Evolutionary conservation across 2,888 invertebrate species (phyloP).

Genomic region (Morinoia aosen): DNA sequence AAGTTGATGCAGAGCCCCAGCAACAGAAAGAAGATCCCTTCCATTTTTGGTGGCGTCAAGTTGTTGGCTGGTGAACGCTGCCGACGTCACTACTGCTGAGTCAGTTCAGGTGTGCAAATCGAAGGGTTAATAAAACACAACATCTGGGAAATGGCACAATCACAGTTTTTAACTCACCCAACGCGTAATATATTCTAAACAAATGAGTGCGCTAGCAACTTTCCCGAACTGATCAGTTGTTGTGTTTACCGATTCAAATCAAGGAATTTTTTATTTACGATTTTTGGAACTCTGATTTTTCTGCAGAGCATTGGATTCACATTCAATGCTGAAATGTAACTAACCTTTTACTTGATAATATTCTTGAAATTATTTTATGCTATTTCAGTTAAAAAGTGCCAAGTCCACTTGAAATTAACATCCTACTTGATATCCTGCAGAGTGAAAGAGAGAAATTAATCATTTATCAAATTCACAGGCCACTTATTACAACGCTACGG

Average conservation of each 20-base stretch:
- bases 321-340: background rate
- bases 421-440: background rate
- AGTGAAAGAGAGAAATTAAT: background rate
- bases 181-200: background rate
- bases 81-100: background rate
- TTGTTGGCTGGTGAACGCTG: background rate
- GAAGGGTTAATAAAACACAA: background rate
- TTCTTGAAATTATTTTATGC: background rate
- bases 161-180: background rate
- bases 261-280: too few relatives aligned
- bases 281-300: too few relatives aligned
- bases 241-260: background rate
- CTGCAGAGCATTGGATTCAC: too few relatives aligned
- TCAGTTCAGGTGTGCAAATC: background rate
- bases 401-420: background rate
- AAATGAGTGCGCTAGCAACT: background rate
- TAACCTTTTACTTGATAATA: background rate
- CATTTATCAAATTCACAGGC: background rate
- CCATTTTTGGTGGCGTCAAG: background rate
- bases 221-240: background rate
- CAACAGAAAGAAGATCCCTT: background rate
- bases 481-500: too few relatives aligned
- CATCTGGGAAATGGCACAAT: background rate
- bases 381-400: background rate
- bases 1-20: background rate